A percentile compares a stretch with the other conserved stretches of the same genome.
Evolutionary conservation across 2,888 invertebrate species (phyloP).

Genomic region (Mimachlamys varia): DNA sequence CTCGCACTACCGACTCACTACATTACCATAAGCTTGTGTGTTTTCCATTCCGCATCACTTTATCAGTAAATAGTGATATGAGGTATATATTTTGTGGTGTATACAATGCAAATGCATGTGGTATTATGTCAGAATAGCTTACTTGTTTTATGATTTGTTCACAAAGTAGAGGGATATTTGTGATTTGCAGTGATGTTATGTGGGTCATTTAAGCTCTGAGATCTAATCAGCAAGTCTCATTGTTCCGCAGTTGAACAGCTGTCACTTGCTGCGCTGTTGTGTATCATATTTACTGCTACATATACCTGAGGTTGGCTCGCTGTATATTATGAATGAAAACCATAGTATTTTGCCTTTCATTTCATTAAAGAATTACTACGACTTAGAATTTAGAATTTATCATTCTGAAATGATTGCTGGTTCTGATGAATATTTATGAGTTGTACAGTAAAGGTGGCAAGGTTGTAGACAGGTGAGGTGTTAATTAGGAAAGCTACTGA

Average conservation of each 20-base stretch:
- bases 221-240: neutral
- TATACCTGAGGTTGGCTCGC: neutral
- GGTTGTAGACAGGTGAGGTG: slow-evolving; percentile 13
- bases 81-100: neutral
- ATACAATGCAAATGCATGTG: neutral
- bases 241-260: neutral
- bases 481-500: neutral
- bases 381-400: neutral
- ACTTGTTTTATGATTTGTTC: neutral
- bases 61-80: neutral
- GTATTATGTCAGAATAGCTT: neutral
- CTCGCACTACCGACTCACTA: neutral
- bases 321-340: neutral
- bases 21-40: slow-evolving; percentile 9
- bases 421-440: neutral
- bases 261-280: neutral
- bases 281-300: neutral
- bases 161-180: neutral
- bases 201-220: slow-evolving; percentile 16
- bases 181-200: slow-evolving; percentile 17
- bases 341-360: neutral
- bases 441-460: neutral
- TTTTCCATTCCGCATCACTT: neutral
- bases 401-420: neutral
- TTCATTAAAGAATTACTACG: neutral